Evolutionary conservation across 1,140 invertebrate genomes (phyloP), one percentile per base, ranked within the genome.

Genomic region (Paramacrobiotus metropolitanus): DNA sequence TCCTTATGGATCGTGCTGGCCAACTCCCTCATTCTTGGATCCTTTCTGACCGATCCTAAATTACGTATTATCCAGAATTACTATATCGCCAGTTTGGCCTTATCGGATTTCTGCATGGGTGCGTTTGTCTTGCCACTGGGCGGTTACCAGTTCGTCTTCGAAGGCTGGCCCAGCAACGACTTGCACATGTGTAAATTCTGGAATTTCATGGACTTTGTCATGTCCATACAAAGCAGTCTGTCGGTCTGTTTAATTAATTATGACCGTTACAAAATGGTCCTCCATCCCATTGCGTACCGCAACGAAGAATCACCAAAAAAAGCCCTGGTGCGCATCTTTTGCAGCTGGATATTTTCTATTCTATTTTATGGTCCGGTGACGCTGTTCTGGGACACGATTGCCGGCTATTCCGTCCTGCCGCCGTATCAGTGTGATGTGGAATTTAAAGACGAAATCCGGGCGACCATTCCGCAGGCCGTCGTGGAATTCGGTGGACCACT

Each of bases 71-170:
- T 55, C 24, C 48, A 55, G 48, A 55, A 55, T 24, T 55, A 55
- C 28, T 55, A 55, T 24, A 55, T 55, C 48, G 15, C 28, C 48
- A 55, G 48, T 24, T 24, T 55, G 48, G 48, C 48, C 48, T 55
- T 15, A 9, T 15, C 48, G 48, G 48, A 55, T 28, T 28, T 55
- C 24, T 55, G 15, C 48, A 55, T 20, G 15, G 48, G 15, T 4
- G 48, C 15, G 48, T 55, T 55, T 24, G 15, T 24, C 48, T 20
- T 28, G 48, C 15, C 15, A 15, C 24, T 55, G 4, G 48, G 48
- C 15, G 4, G 15, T 15, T 55, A 55, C 48, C 9, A 4, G 4
- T 55, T 55, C 24, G 4, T 55, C 15, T 55, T 20, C 48, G 15
- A 9, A 15, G 48, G 48, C 24, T 55, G 48, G 48, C 48, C 48